Evolutionary conservation across 2,888 invertebrate genomes (phyloP).

Genomic region (Suillia variegata): DNA sequence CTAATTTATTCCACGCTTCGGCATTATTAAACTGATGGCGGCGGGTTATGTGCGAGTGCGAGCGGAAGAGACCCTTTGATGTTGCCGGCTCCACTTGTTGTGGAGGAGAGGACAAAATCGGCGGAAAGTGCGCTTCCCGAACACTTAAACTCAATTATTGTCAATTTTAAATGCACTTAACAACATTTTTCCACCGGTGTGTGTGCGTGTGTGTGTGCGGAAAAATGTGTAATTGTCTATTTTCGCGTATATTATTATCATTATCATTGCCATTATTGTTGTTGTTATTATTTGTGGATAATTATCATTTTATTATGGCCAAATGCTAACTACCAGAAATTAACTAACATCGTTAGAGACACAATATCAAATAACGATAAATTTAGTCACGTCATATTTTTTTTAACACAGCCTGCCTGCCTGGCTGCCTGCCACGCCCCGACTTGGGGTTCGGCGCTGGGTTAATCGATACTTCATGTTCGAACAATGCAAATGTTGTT

Average conservation of each 20-base stretch:
- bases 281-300: too few relatives aligned
- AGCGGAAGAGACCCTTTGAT: not conserved
- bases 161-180: not conserved
- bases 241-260: too few relatives aligned
- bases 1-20: slow-evolving; percentile 27
- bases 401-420: too few relatives aligned
- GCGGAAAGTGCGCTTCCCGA: too few relatives aligned
- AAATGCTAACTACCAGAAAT: slow-evolving; percentile 19
- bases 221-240: not conserved
- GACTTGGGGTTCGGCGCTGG: too few relatives aligned
- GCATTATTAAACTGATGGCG: not conserved
- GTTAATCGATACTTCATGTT: too few relatives aligned
- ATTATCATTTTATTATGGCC: not conserved
- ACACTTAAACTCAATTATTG: slow-evolving; percentile 12
- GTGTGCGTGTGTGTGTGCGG: not conserved
- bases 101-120: too few relatives aligned
- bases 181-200: slow-evolving; percentile 3
- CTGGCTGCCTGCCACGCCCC: too few relatives aligned
- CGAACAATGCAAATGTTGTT: not conserved
- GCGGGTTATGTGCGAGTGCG: too few relatives aligned
- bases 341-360: slow-evolving; percentile 42
- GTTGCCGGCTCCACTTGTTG: not conserved
- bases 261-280: too few relatives aligned
- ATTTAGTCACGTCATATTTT: slow-evolving; percentile 16
- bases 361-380: slow-evolving; percentile 16